phyloP scores from a whole-genome alignment of 2,888 invertebrate species.

The Halocaridina rubra region DNA sequence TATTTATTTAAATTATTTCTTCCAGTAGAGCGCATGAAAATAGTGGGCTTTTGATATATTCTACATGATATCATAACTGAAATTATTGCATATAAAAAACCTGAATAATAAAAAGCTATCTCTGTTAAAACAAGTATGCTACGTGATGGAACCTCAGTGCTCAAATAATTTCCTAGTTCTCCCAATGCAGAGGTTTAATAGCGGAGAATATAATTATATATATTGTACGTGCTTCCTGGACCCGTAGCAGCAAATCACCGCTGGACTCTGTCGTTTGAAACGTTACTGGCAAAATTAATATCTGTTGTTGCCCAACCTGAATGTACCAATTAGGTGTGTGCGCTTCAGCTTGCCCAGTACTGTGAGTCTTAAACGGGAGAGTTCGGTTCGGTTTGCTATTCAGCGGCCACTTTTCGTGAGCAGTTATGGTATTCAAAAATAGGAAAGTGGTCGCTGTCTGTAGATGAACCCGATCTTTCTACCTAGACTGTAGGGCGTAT shows the following conservation, averaged over 20 bases:
- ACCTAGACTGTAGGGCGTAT: constrained; percentile 28
- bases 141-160: constrained; percentile 54
- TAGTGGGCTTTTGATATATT: constrained; percentile 59
- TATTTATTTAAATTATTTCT: constrained; percentile 22
- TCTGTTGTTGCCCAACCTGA: not conserved
- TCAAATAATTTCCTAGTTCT: constrained; percentile 41
- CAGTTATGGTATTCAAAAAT: not conserved
- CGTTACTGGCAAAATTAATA: not conserved
- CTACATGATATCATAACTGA: constrained; percentile 44
- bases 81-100: too few relatives aligned
- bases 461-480: not conserved
- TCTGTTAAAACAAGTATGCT: constrained; percentile 54
- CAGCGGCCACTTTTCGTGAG: not conserved
- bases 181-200: constrained; percentile 16
- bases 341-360: not conserved
- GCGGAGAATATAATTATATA: not conserved
- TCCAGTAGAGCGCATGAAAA: constrained; percentile 55
- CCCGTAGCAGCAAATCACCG: not conserved
- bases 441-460: constrained; percentile 5
- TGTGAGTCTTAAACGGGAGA: not conserved
- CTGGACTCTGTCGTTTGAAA: not conserved
- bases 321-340: not conserved
- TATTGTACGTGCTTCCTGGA: constrained; percentile 17
- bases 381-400: not conserved
- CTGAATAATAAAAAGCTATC: constrained; percentile 39